phyloP scores from a whole-genome alignment of 1,140 invertebrate species.

The Bombus ignitus region DNA sequence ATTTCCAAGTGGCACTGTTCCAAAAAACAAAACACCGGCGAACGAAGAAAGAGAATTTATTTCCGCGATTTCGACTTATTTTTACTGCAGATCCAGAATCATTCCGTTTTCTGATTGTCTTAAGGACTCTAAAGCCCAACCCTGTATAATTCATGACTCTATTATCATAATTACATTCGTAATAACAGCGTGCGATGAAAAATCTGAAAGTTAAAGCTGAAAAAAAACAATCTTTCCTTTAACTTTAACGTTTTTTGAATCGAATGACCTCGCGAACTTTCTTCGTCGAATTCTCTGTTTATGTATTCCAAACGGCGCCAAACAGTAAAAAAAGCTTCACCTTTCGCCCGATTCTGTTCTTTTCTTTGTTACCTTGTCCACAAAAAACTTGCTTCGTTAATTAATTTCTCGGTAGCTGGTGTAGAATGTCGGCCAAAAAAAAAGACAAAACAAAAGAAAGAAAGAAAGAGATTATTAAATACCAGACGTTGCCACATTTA shows the following conservation, averaged over 20 bases:
- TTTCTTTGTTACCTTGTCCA: background rate
- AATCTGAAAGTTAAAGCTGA: conserved; percentile 44
- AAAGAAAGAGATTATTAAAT: background rate
- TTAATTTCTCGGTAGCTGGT: conserved; percentile 44
- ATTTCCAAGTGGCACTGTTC: background rate
- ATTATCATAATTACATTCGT: conserved; percentile 55
- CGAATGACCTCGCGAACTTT: background rate
- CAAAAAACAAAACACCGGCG: background rate
- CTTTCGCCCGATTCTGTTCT: background rate
- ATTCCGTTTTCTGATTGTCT: conserved; percentile 25
- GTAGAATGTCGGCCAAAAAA: background rate
- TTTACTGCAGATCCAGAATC: background rate
- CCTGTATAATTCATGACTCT: conserved; percentile 51
- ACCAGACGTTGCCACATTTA: too few species aligned
- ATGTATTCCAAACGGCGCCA: conserved; percentile 43
- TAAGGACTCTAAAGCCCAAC: background rate
- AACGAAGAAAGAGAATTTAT: background rate
- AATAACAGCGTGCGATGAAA: conserved; percentile 19
- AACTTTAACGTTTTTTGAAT: conserved; percentile 1
- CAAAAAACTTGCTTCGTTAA: conserved; percentile 50
- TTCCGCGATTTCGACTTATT: conserved; percentile 29
- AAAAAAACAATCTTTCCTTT: background rate
- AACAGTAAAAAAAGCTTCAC: background rate
- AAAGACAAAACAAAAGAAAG: too few species aligned
- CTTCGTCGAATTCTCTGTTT: background rate